A percentile compares a stretch with the other conserved stretches of the same genome.
Conservation (phyloP, 2,888 invertebrate genomes). For the Chloroclysta siterata region DNA sequence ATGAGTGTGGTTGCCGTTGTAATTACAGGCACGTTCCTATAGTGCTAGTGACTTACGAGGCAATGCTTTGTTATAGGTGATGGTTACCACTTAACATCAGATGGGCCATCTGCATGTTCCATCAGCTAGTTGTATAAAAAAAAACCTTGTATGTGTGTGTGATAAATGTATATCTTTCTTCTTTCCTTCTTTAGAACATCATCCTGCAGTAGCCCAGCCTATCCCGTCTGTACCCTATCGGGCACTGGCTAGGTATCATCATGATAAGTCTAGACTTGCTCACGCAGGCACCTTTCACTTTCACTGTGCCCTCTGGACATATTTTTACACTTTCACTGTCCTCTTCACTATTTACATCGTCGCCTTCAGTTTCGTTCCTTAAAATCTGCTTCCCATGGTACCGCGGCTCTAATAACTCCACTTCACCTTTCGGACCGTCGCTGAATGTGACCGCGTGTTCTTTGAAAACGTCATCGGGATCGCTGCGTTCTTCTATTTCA, state of each 20-base stretch:
- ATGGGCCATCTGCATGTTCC: no score
- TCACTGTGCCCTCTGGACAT: constrained; percentile 57
- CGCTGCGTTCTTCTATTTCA: constrained; percentile 24
- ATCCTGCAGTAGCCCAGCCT: constrained; percentile 65
- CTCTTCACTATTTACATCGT: constrained; percentile 27
- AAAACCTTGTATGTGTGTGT: no score
- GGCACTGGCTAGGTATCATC: constrained; percentile 69
- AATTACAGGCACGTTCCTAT: no score
- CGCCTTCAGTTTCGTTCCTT: constrained; percentile 11
- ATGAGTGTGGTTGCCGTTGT: no score
- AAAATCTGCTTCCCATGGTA: constrained; percentile 55
- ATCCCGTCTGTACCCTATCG: constrained; percentile 65
- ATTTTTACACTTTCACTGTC: constrained; percentile 34
- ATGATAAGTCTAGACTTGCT: constrained; percentile 65
- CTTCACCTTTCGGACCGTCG: constrained; percentile 62
- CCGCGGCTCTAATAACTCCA: constrained; percentile 67
- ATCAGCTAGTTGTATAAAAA: background rate
- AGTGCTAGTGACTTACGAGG: no score
- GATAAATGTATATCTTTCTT: background rate
- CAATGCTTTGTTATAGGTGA: no score
- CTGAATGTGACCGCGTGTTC: constrained; percentile 36
- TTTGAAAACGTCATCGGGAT: constrained; percentile 35
- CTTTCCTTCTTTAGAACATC: constrained; percentile 42
- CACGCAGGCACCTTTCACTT: constrained; percentile 56
- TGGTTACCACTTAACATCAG: no score